Base-by-base conservation (phyloP, 1,140 invertebrate genomes). In the Ooceraea biroi region DNA sequence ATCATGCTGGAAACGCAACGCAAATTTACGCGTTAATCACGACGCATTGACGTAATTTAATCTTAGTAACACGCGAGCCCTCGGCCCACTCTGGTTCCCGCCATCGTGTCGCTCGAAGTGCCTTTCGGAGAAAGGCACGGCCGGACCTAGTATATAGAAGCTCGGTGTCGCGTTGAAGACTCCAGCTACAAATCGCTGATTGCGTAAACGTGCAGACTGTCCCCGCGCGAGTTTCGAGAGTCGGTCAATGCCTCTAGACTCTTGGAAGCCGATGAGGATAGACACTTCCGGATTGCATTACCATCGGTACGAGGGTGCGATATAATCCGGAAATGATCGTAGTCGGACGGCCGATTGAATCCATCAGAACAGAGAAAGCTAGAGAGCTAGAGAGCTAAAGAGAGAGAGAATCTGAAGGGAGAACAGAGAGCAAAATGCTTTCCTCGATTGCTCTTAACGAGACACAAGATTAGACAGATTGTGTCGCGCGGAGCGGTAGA, bases 361-460 rank as follows among this genome's bases (percentile, higher is more conserved):
- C 30, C 22, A 55, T 46, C 27, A 30, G 44, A 57, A 41, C 36
- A 36, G 36, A 36, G 36, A 36, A 36, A 36, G 36, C 36, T 36
- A 36, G 77, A 41, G 65, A 22, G 17, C 46, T 7, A 17, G 17
- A 11, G 25, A 52, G 82, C 22, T 44, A 30, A 22, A 22, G 25
- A 30, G n/a, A 36, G 48, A 27, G 48, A 44, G 25, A 17, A 27
- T 1, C 27, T 12, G 52, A 68, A n/a, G 30, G 55, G 63, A 52
- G 77, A 30, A 76, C 27, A n/a, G 78, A 73, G 27, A 73, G 48
- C 69, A 73, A 83, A 83, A 55, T 52, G 36, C 25, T 48, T 87
- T 66, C 55, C 73, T 78, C 57, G 55, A 88, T 80, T 88, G 85
- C 55, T 65, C 36, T 84, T 84, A 88, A 88, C 73, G 55, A 88